A percentile compares a stretch with the other conserved stretches of the same genome.
Conservation (phyloP, 2,113 vertebrate genomes). For the Papio anubis region DNA sequence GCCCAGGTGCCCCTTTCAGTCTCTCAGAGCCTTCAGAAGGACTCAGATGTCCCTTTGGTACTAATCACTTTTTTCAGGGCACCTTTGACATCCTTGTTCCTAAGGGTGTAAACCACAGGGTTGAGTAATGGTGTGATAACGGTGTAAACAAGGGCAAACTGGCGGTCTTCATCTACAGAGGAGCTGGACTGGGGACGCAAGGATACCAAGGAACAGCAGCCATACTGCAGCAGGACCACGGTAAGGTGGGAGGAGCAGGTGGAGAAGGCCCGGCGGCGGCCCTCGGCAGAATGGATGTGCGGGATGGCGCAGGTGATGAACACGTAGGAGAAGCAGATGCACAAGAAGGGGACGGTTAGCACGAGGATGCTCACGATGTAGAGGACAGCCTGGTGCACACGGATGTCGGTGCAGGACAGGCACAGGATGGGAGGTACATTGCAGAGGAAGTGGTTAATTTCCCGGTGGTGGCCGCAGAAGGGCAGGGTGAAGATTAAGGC, state of each 20-base stretch:
- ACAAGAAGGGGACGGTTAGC: not conserved
- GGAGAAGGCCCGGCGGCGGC: conserved; percentile 19
- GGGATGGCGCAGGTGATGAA: conserved; percentile 6
- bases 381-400: not conserved
- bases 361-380: not conserved
- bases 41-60: not conserved
- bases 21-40: not conserved
- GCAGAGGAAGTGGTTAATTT: conserved; percentile 56
- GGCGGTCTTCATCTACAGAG: not conserved
- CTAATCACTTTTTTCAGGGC: not conserved
- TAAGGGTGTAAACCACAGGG: conserved; percentile 49
- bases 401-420: conserved; percentile 16
- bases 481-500: conserved; percentile 39
- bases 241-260: conserved; percentile 53
- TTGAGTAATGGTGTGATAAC: conserved; percentile 52
- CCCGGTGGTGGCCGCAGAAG: not conserved
- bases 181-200: not conserved
- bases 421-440: not conserved
- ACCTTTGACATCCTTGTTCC: conserved; percentile 61
- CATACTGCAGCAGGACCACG: not conserved
- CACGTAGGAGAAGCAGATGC: not conserved
- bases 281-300: not conserved
- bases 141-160: conserved; percentile 13
- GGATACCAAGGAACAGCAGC: conserved; percentile 33
- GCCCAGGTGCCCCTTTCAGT: not conserved